A percentile compares a stretch with the other conserved stretches of the same genome.
phyloP scores from a whole-genome alignment of 2,797 vertebrate species.

The Loriculus beryllinus region DNA sequence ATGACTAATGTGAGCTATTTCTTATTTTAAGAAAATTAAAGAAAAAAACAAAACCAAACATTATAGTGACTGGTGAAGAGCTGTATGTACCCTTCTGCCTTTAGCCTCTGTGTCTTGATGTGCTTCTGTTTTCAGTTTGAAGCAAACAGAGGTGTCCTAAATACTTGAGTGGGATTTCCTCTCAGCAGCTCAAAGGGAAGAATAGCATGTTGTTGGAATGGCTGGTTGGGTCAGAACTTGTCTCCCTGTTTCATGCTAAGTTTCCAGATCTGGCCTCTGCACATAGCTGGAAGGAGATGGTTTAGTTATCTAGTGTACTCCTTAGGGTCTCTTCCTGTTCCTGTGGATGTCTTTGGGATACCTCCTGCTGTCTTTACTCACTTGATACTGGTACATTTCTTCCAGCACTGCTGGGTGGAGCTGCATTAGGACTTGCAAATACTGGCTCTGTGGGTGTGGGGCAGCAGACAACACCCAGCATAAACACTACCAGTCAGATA shows the following conservation, averaged over 20 bases:
- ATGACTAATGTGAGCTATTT: neutral
- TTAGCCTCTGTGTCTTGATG: neutral
- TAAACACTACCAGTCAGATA: conserved; percentile 92
- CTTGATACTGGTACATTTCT: neutral
- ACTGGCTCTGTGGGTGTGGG: conserved; percentile 86
- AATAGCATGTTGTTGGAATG: neutral
- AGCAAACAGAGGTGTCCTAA: neutral
- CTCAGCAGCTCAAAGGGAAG: neutral
- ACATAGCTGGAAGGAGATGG: neutral
- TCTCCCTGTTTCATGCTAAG: neutral
- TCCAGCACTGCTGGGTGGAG: conserved; percentile 87
- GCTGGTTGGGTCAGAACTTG: neutral
- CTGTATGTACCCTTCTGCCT: neutral
- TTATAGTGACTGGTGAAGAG: neutral
- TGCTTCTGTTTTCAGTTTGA: neutral
- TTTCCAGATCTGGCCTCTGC: neutral
- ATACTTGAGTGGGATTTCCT: neutral
- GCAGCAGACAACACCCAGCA: conserved; percentile 83
- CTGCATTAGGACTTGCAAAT: conserved; percentile 85
- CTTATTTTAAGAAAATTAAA: neutral
- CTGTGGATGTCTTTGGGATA: neutral
- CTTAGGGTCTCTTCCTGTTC: neutral
- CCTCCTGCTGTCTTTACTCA: neutral
- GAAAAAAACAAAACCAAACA: neutral
- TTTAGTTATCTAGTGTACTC: neutral